Evolutionary conservation across 1,140 invertebrate species (phyloP).

Genomic region (Leptopilina boulardi): DNA sequence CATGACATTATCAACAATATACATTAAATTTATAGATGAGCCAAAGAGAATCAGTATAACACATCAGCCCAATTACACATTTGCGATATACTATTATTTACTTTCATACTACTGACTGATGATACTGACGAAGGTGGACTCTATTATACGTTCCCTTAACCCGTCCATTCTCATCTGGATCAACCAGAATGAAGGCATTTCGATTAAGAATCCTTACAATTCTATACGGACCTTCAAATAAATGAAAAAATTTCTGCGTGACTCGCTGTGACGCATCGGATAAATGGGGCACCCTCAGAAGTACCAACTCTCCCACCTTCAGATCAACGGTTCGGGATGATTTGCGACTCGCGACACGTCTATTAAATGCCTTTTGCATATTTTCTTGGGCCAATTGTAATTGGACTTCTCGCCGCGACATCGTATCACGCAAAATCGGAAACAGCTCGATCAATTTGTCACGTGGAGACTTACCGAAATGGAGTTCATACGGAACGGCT

Average conservation of each 20-base stretch:
- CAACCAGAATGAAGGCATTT: neutral
- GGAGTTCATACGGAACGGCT: constrained; percentile 60
- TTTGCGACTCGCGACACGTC: neutral
- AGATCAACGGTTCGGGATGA: neutral
- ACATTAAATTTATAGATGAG: no score
- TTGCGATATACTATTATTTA: no score
- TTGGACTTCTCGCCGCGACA: neutral
- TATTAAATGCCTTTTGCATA: neutral
- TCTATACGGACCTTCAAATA: neutral
- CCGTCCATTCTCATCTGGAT: neutral
- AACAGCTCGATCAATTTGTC: constrained; percentile 9
- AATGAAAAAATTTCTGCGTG: neutral
- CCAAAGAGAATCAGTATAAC: no score
- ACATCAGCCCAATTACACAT: no score
- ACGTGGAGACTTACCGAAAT: constrained; percentile 55
- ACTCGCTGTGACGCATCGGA: neutral
- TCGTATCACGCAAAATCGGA: neutral
- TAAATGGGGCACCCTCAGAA: neutral
- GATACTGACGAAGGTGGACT: neutral
- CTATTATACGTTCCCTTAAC: neutral
- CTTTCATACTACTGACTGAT: no score
- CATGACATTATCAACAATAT: no score
- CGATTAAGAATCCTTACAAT: neutral
- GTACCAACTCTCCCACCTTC: neutral
- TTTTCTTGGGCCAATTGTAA: neutral